These are phyloP conservation scores for Emmelina monodactyla DNA, from an alignment of 2,888 invertebrate species.

Conservation along the genomic window DNA sequence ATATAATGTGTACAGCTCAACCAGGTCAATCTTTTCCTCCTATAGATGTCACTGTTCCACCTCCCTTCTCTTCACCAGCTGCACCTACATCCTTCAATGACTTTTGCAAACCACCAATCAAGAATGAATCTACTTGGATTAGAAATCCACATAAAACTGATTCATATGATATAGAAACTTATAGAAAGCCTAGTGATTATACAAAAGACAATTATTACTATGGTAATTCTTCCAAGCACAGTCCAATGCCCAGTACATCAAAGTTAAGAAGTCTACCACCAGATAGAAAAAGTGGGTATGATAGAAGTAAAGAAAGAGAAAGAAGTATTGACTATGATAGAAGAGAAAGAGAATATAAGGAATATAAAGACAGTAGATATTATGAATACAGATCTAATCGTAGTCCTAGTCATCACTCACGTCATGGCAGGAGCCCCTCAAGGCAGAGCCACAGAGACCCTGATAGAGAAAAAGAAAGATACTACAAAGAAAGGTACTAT, in stretches of 20 bases:
- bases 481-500: constrained; percentile 19
- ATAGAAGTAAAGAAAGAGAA: constrained; percentile 16
- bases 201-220: background rate
- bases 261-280: background rate
- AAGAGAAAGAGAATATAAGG: constrained; percentile 13
- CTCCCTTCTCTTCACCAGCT: constrained; percentile 18
- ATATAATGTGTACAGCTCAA: too few species aligned
- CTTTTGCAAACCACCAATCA: background rate
- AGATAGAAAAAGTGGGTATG: constrained; percentile 16
- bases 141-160: too few species aligned
- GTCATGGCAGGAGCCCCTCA: constrained; percentile 26
- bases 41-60: constrained; percentile 14
- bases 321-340: constrained; percentile 21
- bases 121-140: too few species aligned
- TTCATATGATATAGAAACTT: constrained; percentile 1
- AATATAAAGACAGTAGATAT: constrained; percentile 20
- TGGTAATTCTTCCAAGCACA: constrained; percentile 16
- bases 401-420: constrained; percentile 25
- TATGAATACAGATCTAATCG: constrained; percentile 20
- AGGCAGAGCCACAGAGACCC: constrained; percentile 20
- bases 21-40: constrained; percentile 7
- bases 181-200: background rate
- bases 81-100: constrained; percentile 13
- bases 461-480: constrained; percentile 18
- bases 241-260: too few species aligned